Evolutionary conservation across 2,888 invertebrate species (phyloP).

Genomic region (Catotricha subobsoleta): DNA sequence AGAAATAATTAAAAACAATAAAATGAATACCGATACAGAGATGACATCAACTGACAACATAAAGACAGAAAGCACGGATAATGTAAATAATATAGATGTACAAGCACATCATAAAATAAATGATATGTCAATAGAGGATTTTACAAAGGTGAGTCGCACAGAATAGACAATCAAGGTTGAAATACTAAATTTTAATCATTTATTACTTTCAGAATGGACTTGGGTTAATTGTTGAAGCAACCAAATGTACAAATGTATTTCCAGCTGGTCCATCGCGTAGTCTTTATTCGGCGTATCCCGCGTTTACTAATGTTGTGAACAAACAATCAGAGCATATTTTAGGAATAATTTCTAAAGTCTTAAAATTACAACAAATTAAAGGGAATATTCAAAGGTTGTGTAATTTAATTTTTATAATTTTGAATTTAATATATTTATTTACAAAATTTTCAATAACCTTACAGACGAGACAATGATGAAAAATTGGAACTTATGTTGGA

Average conservation of each 20-base stretch:
- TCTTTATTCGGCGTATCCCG: conserved; percentile 56
- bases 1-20: background rate
- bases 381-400: conserved; percentile 34
- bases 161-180: background rate
- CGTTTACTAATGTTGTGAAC: conserved; percentile 48
- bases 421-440: too few species aligned
- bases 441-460: too few species aligned
- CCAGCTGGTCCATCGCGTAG: conserved; percentile 54
- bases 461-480: conserved; percentile 39
- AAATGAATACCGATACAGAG: background rate
- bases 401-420: background rate
- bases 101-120: background rate
- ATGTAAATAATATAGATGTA: background rate
- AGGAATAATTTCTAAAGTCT: conserved; percentile 35
- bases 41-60: background rate
- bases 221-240: conserved; percentile 43
- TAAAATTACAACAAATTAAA: conserved; percentile 36
- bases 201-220: conserved; percentile 41
- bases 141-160: conserved; percentile 19
- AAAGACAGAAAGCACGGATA: background rate
- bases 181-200: background rate
- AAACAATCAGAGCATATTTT: conserved; percentile 45
- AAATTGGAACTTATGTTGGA: conserved; percentile 62
- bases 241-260: conserved; percentile 49
- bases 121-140: conserved; percentile 15